Conservation (phyloP, 2,797 vertebrate genomes). For the Myotis myotis region DNA sequence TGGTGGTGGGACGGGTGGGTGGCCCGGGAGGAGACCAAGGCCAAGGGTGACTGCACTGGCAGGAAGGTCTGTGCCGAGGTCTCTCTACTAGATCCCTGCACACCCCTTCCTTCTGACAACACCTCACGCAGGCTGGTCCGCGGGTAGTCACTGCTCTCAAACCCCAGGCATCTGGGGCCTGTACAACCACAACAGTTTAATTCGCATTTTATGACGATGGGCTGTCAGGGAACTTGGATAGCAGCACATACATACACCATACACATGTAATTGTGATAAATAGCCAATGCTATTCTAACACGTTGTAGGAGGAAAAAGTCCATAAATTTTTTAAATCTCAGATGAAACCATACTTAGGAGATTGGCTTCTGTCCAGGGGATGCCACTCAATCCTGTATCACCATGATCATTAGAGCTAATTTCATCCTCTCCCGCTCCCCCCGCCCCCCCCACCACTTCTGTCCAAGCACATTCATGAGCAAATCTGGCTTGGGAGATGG, state of each 20-base stretch:
- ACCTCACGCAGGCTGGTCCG: too few species aligned
- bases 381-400: background rate
- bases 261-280: background rate
- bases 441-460: background rate
- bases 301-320: background rate
- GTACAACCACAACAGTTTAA: background rate
- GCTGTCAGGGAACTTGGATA: background rate
- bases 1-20: rapidly evolving
- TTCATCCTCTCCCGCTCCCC: too few species aligned
- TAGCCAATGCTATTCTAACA: background rate
- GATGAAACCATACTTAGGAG: background rate
- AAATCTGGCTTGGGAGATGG: background rate
- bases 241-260: background rate
- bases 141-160: background rate
- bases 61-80: too few species aligned
- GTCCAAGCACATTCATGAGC: background rate
- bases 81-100: rapidly evolving
- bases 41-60: rapidly evolving
- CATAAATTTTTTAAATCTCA: background rate
- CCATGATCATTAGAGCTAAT: background rate
- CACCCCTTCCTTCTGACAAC: rapidly evolving
- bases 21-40: rapidly evolving
- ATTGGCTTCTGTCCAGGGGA: background rate
- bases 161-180: rapidly evolving
- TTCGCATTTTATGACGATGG: background rate